These are phyloP conservation scores for Nematopogon swammerdamellus DNA, from an alignment of 2,888 invertebrate genomes.

Conservation along the genomic window DNA sequence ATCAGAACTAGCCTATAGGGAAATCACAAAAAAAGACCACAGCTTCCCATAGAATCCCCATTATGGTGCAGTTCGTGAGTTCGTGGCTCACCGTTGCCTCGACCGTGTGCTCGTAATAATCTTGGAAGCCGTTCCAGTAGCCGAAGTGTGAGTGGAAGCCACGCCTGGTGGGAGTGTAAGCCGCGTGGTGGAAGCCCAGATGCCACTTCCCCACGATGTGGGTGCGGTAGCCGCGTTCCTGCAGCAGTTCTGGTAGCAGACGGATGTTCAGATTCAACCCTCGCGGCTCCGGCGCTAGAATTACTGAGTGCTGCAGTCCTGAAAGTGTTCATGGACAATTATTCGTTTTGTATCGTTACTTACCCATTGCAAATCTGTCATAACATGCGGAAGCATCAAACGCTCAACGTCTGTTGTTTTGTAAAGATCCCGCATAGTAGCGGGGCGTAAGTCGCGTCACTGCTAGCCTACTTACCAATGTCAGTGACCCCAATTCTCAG, in stretches of 20 bases:
- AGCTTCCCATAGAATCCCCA: no score
- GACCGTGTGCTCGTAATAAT: conserved; percentile 68
- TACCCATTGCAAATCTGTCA: no score
- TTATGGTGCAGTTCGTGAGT: no score
- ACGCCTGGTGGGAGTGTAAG: conserved; percentile 68
- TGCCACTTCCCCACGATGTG: conserved; percentile 92
- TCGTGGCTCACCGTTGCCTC: conserved; percentile 44
- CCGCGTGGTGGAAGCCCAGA: conserved; percentile 71
- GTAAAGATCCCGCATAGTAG: no score
- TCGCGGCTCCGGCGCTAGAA: conserved; percentile 62
- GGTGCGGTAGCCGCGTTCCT: conserved; percentile 70
- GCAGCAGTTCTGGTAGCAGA: conserved; percentile 62
- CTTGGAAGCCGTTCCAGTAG: conserved; percentile 71
- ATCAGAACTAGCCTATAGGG: no score
- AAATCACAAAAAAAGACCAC: no score
- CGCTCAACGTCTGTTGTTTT: no score
- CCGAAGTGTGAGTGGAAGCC: conserved; percentile 82
- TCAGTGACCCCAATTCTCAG: no score
- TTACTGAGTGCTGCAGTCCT: conserved; percentile 72
- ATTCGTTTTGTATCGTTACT: no score
- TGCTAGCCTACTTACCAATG: no score
- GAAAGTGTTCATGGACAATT: conserved; percentile 15
- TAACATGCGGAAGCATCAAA: no score
- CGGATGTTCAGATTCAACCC: conserved; percentile 63
- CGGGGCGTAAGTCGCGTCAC: no score